Evolutionary conservation across 1,140 invertebrate species (phyloP), one percentile per base, ranked within the genome.

Genomic region (Cydia splendana): DNA sequence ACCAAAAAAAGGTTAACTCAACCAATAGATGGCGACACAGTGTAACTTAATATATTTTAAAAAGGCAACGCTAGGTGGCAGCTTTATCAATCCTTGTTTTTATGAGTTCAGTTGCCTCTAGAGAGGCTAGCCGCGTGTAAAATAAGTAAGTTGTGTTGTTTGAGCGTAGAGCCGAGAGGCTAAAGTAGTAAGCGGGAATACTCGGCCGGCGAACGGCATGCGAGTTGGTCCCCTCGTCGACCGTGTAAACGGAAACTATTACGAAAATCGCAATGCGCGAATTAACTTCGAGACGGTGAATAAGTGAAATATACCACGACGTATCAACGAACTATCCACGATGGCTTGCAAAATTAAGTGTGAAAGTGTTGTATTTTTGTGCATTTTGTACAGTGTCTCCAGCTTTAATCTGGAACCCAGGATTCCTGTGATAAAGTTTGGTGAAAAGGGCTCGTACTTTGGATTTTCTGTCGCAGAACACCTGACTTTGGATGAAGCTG

Each of bases 401-500:
- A 87, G 91, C 87, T 98, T 98, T 93, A 98, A 98, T 94, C 94
- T 98, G 83, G 97, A 98, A 89, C 94, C 96, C 71, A 95, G 96
- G 88, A 95, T 98, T 92, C 97, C 97, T 86, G 94, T 98, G 85
- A 95, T 98, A 84, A 98, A 98, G 93, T 90, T 94, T 75, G 97
- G 97, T 81, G 81, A 88, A 57, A 79, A 82, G 30, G 95, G 95
- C 51, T 96, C 97, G 65, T 98, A 97, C 93, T 98, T 98, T 93
- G 97, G 97, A 92, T 98, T 96, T 94, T 97, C 97, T 48, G 96
- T 98, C 15, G 97, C 97, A 67, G 95, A 98, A 91, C 97, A 98
- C 90, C 94, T 95, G 81, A 95, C 95, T 79, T 80, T 94, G 20
- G 81, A 85, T 28, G 88, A 93, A 38, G 92, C 94, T 53, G 85